Evolutionary conservation across 2,113 vertebrate genomes (phyloP), one percentile per base, ranked within the genome.

Genomic region (Chaetops frenatus): DNA sequence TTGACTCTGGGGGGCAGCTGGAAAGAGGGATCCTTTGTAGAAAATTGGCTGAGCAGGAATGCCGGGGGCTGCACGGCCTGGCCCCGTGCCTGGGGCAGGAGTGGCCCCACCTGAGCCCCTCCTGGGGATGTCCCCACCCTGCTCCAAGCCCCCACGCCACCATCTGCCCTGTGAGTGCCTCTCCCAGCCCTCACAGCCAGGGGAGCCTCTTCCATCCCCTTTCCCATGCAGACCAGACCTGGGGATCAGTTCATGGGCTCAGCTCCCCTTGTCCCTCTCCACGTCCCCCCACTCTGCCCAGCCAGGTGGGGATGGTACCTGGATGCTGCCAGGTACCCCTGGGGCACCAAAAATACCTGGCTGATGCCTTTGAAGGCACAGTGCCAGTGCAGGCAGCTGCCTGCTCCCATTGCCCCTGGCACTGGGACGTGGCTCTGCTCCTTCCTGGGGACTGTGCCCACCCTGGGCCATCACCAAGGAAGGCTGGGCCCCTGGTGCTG

Each of bases 121-220:
- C 64, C 64, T 65, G 45, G 31, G 38, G 53, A 11, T 2, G 6
- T 61, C n/a, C 38, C 22, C n/a, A 36, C 12, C 51, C 47, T 1
- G 1, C 58, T 17, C 18, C 69, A 33, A 13, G 7, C 28, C 27
- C 11, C 29, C 2, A 1, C 6, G 8, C 8, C 28, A 6, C n/a
- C 27, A 2, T 12, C 35, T 1, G 0, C 29, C 33, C 64, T 1
- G 0, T 4, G 10, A 2, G 8, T 35, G 70, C 29, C 65, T 35
- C 11, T 74, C 11, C 45, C 65, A 44, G 56, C 10, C 1, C 44
- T 47, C 28, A 3, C 9, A 5, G 47, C 27, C 4, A 0, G 23
- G 33, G 45, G 16, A 90, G 40, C 17, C 61, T 35, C 22, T 51
- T 66, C 84, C 84, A 31, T 40, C 9, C 0, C 24, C 24, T 7